A percentile compares a stretch with the other conserved stretches of the same genome.
phyloP scores from a whole-genome alignment of 2,113 vertebrate genomes.

The Acinonyx jubatus region DNA sequence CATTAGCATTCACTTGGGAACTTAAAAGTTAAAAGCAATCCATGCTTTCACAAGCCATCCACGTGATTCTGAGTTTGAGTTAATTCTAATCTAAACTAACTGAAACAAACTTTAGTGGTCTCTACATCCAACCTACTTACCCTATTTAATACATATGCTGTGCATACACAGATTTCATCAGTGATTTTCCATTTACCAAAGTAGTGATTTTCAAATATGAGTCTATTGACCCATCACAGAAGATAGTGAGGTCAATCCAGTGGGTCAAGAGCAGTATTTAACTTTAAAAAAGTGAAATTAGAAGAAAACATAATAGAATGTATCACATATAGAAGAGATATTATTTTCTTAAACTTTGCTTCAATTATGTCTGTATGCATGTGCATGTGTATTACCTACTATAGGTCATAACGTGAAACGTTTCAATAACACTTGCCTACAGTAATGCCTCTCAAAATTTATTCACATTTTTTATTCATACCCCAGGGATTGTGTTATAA shows the following conservation, averaged over 20 bases:
- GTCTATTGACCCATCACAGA: not conserved
- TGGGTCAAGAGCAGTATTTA: not conserved
- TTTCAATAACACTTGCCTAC: not conserved
- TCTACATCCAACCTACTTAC: not conserved
- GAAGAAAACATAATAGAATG: constrained; percentile 15
- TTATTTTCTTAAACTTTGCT: constrained; percentile 9
- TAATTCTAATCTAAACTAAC: not conserved
- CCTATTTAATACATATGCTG: constrained; percentile 34
- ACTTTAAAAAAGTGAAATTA: constrained; percentile 16
- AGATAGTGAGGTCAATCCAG: not conserved
- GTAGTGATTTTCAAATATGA: not conserved
- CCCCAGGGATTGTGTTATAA: not conserved
- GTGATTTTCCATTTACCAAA: not conserved
- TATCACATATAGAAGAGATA: not conserved
- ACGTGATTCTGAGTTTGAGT: not conserved
- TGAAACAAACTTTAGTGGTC: not conserved
- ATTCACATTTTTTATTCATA: not conserved
- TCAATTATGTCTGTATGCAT: not conserved
- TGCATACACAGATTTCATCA: not conserved
- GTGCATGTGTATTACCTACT: not conserved
- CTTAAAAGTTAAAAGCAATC: constrained; percentile 13
- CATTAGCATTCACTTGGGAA: not conserved
- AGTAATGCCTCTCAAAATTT: not conserved
- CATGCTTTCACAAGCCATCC: not conserved
- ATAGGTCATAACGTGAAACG: not conserved